Base-by-base conservation (phyloP, 2,888 invertebrate species). In the Epinotia nisella region DNA sequence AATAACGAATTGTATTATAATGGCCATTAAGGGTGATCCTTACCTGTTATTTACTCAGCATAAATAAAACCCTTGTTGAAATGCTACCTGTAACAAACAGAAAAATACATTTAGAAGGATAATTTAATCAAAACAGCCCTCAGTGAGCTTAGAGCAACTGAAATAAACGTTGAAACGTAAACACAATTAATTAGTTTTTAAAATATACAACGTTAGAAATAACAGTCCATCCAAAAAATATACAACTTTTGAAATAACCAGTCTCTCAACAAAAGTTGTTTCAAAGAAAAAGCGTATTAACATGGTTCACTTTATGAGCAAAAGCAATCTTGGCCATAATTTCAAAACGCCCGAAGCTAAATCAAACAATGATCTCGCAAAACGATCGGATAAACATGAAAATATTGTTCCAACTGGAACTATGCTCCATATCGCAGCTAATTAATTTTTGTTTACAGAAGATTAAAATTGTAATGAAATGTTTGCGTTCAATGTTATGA, bases 381-480 rank as follows among this genome's bases (percentile, higher is more conserved):
- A 15, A 19, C 11, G 39, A 55, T 39, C 17, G 7, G 39, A 19
- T 64, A 53, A 45, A 64, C 51, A 53, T 7, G 51, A 64, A 64
- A 53, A 64, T 35, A 53, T 35, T 53, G 29, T 64, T 53, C 3
- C 51, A 35, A 53, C 49, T 64, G 29, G 3, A 51, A 24, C 45
- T 61, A 60, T 60, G 41, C 21, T 45, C 61, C 45, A 9, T 45
- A 61, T 21, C 61, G 21, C 41, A 76, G 75, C 78, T 85, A 83
- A 86, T 85, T 84, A 81, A 84, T 83, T 85, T 79, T 78, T 76
- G 75, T 79, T 78, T 76, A 75, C 75, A 74, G 78, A 76, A 61
- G 45, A 61, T 45, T 61, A 61, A 41, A 60, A 24, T 61, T 17
- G 24, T 3, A 29, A 29, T 58, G 5, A 9, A 29, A 58, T n/a